Conservation (phyloP, 2,888 invertebrate species). For the Hyppa rectilinea region DNA sequence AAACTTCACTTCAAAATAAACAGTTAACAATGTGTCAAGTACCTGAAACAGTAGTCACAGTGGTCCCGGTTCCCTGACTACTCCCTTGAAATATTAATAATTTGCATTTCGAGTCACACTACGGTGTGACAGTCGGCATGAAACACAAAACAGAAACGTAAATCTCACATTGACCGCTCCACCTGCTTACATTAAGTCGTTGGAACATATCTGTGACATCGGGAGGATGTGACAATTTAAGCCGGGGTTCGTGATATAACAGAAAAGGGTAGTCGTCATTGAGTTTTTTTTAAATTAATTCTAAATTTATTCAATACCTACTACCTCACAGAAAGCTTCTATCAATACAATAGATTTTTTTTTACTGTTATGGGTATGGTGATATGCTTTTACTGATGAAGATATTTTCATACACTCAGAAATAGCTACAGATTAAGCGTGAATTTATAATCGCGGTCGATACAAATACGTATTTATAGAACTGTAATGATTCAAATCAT, state of each 20-base stretch:
- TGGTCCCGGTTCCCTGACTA: neutral
- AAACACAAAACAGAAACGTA: constrained; percentile 55
- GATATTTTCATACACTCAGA: neutral
- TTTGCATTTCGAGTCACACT: constrained; percentile 5
- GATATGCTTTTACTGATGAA: neutral
- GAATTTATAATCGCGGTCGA: too few species aligned
- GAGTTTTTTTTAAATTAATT: neutral
- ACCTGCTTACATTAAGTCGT: constrained; percentile 50
- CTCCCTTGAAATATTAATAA: neutral
- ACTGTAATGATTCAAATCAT: too few species aligned
- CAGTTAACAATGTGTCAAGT: neutral
- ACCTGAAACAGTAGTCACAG: neutral
- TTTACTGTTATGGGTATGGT: too few species aligned
- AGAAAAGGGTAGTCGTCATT: constrained; percentile 3
- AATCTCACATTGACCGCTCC: constrained; percentile 56
- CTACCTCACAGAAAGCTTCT: neutral
- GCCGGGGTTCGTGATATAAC: constrained; percentile 22
- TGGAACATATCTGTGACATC: constrained; percentile 38
- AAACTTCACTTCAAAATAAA: too few species aligned
- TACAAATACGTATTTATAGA: too few species aligned
- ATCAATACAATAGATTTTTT: neutral
- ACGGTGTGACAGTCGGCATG: constrained; percentile 35
- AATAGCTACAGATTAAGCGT: too few species aligned
- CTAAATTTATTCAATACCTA: neutral
- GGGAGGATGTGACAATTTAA: constrained; percentile 38